Percentiles rank a stretch among this genome's conserved stretches.
Conservation (phyloP, 2,113 vertebrate species). For the Callithrix jacchus region DNA sequence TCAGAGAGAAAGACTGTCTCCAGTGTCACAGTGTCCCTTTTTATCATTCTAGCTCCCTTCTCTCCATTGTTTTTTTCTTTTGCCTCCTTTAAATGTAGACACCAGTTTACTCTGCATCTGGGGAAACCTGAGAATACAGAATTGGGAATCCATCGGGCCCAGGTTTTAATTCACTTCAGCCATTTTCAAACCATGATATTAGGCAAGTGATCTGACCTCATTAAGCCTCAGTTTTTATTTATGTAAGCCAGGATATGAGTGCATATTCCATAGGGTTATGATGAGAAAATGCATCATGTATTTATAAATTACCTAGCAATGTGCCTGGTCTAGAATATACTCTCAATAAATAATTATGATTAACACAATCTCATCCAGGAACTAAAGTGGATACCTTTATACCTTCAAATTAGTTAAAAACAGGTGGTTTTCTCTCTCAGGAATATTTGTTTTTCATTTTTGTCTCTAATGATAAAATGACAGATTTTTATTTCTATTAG, state of each 20-base stretch:
- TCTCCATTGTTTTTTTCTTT: rapidly evolving
- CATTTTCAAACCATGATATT: not conserved
- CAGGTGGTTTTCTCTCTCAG: not conserved
- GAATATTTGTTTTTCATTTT: not conserved
- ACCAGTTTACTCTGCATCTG: not conserved
- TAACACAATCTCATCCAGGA: not conserved
- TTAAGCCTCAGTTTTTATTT: not conserved
- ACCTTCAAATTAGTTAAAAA: not conserved
- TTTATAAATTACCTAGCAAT: not conserved
- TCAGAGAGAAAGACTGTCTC: not conserved
- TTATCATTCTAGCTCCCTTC: not conserved
- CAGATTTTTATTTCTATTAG: not conserved
- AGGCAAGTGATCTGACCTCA: not conserved
- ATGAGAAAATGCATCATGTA: not conserved
- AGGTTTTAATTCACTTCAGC: not conserved
- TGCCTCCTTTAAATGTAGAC: not conserved
- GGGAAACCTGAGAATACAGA: not conserved
- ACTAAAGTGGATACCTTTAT: not conserved
- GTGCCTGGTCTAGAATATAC: not conserved
- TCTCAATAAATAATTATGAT: not conserved
- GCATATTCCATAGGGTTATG: not conserved
- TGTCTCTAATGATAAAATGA: not conserved
- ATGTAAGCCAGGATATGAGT: not conserved
- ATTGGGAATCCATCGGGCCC: not conserved
- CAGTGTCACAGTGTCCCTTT: not conserved